phyloP scores from a whole-genome alignment of 2,113 vertebrate genomes.

The Xiphorhynchus elegans region DNA sequence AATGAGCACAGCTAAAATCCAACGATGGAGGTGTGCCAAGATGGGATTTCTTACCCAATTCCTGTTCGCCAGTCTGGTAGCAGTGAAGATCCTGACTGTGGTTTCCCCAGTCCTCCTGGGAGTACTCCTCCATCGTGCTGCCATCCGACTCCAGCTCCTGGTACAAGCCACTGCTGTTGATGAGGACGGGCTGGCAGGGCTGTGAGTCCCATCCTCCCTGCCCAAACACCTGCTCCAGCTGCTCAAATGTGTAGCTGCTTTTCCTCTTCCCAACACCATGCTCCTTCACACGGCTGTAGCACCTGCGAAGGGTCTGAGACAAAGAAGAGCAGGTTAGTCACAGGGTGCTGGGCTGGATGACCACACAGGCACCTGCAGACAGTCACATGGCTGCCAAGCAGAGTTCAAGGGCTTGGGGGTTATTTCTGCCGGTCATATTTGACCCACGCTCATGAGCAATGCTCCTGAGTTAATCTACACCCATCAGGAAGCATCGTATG shows the following conservation, averaged over 20 bases:
- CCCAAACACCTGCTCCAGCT: conserved; percentile 98
- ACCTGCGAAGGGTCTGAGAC: conserved; percentile 91
- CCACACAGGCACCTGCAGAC: conserved; percentile 36
- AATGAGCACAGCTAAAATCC: rapidly evolving
- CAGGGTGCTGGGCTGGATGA: not conserved
- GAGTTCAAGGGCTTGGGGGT: not conserved
- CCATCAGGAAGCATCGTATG: conserved; percentile 45
- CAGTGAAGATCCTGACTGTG: conserved; percentile 91
- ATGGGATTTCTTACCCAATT: conserved; percentile 83
- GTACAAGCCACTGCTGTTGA: conserved; percentile 98
- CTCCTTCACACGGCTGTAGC: conserved; percentile 99
- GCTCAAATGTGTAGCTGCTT: conserved; percentile 98
- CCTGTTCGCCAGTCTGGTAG: conserved; percentile 91
- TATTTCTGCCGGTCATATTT: not conserved
- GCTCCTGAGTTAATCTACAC: conserved; percentile 53
- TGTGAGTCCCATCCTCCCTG: conserved; percentile 98
- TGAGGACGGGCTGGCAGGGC: conserved; percentile 95
- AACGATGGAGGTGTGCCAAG: not conserved
- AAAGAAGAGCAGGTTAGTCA: conserved; percentile 31
- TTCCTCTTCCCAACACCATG: conserved; percentile 97
- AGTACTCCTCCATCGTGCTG: conserved; percentile 97
- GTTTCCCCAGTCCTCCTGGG: conserved; percentile 97
- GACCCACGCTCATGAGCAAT: conserved; percentile 31
- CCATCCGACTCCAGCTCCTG: conserved; percentile 97
- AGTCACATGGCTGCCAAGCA: conserved; percentile 53